Evolutionary conservation across 2,888 invertebrate species (phyloP), one percentile per base, ranked within the genome.

Genomic region (Eristalis arbustorum): DNA sequence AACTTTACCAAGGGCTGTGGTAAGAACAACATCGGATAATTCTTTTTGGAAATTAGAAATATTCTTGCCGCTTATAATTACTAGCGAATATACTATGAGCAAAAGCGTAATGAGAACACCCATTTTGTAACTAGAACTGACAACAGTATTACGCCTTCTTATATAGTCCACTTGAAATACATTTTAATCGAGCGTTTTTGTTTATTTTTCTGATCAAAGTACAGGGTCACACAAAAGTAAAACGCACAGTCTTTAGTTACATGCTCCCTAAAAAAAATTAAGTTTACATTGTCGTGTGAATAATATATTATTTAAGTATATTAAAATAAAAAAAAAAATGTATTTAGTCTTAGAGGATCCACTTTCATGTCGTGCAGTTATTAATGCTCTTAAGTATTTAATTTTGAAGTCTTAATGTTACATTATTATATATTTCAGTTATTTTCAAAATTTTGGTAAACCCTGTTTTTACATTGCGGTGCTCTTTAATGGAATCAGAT

Each of bases 1-100:
- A 68, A 93, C 90, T 87, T 91, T 91, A 2, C 93, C 93, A 63
- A 92, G 80, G 0, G 90, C 91, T 8, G 92, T 92, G 67, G 92
- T 92, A 34, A 92, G 88, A 8, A 91, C 90, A 84, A 92, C 82
- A 88, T 92, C 92, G 34, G 92, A 91, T 1, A 92, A 89, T 59
- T 92, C 92, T 76, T 92, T 91, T 61, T 92, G 91, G 61, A 88
- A 90, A 57, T 92, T 92, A 8, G 61, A 18, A 64, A 84, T 40
- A 14, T n/a, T 71, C 2, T 42, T 37, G 1, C 42, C 78, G 40
- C 13, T 23, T 11, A 59, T 34, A 57, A 18, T 64, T 10, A 49
- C 62, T 1, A 74, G 10, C 8, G 14, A 59, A n/a, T 61, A 13
- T 8, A 63, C 22, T 31, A 71, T 37, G 11, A 14, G 59, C 18